Percentiles rank a stretch among this genome's conserved stretches.
Evolutionary conservation across 2,113 vertebrate genomes (phyloP).

Genomic region (Marmota monax): DNA sequence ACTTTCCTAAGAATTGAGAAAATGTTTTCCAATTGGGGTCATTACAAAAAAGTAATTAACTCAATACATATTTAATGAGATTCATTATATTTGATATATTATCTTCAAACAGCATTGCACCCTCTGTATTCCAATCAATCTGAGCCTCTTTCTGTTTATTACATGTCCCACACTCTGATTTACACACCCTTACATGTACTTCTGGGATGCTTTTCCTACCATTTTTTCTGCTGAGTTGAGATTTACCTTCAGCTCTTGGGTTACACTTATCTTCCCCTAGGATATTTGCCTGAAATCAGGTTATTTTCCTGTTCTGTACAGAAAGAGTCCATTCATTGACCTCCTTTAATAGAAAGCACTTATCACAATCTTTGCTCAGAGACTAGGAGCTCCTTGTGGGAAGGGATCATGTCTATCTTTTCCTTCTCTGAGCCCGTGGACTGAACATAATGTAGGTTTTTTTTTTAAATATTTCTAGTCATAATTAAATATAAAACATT

Average conservation of each 20-base stretch:
- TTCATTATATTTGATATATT: not conserved
- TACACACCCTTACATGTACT: not conserved
- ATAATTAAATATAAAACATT: not conserved
- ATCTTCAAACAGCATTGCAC: not conserved
- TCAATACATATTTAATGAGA: not conserved
- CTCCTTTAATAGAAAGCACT: not conserved
- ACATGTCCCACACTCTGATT: not conserved
- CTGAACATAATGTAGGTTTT: not conserved
- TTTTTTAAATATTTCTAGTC: not conserved
- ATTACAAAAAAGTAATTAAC: not conserved
- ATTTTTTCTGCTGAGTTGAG: not conserved
- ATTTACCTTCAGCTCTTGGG: not conserved
- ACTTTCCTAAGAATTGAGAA: too few relatives aligned
- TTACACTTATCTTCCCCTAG: not conserved
- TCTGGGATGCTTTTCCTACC: not conserved
- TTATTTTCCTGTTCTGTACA: not conserved
- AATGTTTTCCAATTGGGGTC: too few relatives aligned
- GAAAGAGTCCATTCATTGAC: not conserved
- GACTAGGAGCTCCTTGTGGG: not conserved
- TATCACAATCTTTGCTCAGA: not conserved
- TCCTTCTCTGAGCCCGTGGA: not conserved
- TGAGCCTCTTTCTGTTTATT: not conserved
- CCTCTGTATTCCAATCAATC: not conserved
- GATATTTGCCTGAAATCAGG: not conserved
- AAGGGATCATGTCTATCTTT: not conserved